Evolutionary conservation across 2,888 invertebrate species (phyloP).

Genomic region (Carpatolechia fugitivella): DNA sequence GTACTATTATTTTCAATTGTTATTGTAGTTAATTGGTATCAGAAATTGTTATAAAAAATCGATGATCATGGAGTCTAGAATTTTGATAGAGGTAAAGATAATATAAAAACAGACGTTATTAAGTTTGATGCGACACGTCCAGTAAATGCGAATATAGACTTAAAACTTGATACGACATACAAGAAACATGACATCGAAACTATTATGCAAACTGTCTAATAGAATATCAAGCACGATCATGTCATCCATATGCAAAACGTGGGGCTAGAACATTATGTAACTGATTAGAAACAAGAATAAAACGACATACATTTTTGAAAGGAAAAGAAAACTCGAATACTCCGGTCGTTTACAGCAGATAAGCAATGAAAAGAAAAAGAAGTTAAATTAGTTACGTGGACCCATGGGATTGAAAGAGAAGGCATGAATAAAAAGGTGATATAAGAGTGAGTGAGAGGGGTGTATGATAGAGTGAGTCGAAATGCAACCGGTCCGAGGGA

Average conservation of each 20-base stretch:
- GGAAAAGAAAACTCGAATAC: slow-evolving; percentile 46
- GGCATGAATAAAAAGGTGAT: slow-evolving; percentile 24
- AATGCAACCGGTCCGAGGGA: slow-evolving; percentile 72
- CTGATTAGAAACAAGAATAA: slow-evolving; percentile 38
- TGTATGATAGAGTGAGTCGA: slow-evolving; percentile 49
- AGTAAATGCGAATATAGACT: too few species aligned
- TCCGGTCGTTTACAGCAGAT: slow-evolving; percentile 53
- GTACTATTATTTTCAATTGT: not conserved
- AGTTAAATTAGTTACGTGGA: slow-evolving; percentile 67
- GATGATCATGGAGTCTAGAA: not conserved
- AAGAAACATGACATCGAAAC: not conserved
- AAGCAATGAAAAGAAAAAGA: slow-evolving; percentile 66
- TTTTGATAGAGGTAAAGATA: not conserved
- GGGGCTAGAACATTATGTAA: slow-evolving; percentile 31
- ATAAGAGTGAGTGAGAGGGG: slow-evolving; percentile 45
- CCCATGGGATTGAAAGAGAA: slow-evolving; percentile 51
- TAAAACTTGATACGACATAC: not conserved
- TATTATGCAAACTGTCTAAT: slow-evolving; percentile 4
- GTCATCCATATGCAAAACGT: slow-evolving; percentile 6
- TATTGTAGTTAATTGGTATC: too few species aligned
- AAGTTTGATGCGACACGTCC: too few species aligned
- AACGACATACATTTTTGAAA: slow-evolving; percentile 38
- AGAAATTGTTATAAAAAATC: not conserved
- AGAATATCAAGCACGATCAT: not conserved
- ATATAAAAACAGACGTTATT: not conserved